A percentile compares a stretch with the other conserved stretches of the same genome.
Evolutionary conservation across 2,888 invertebrate species (phyloP).

Genomic region (Coelogynopora nodosa): DNA sequence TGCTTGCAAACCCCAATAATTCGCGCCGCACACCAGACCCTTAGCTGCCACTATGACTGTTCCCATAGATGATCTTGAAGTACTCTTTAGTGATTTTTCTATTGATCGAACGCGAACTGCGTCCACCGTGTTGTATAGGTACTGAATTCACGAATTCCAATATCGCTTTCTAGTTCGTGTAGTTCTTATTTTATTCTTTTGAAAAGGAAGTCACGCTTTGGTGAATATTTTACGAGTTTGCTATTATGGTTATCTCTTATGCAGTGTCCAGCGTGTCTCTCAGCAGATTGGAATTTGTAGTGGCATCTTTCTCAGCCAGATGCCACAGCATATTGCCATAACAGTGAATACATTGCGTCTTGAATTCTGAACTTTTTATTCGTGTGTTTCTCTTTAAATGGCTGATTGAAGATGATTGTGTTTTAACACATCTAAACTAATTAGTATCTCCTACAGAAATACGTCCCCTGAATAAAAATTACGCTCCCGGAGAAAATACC

Average conservation of each 20-base stretch:
- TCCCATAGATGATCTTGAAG: not conserved
- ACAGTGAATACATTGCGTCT: constrained; percentile 10
- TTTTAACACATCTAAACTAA: constrained; percentile 13
- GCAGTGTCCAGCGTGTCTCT: constrained; percentile 23
- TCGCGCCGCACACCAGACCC: not conserved
- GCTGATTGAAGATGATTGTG: constrained; percentile 25
- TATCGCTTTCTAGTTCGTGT: not conserved
- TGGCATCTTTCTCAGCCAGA: constrained; percentile 4
- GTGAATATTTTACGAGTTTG: not conserved
- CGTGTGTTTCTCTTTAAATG: not conserved
- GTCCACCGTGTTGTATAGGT: constrained; percentile 18
- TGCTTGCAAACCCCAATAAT: not conserved
- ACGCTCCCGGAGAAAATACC: not conserved
- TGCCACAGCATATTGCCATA: not conserved
- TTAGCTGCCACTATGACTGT: not conserved
- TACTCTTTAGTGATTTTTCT: not conserved
- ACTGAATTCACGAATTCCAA: not conserved
- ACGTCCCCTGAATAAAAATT: not conserved
- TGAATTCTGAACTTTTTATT: constrained; percentile 12
- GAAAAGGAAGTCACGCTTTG: not conserved
- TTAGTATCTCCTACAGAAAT: not conserved
- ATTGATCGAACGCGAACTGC: not conserved
- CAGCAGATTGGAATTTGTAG: constrained; percentile 4
- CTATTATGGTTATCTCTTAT: constrained; percentile 8
- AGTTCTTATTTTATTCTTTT: not conserved